Evolutionary conservation across 2,888 invertebrate species (phyloP).

Genomic region (Perdita meconis): DNA sequence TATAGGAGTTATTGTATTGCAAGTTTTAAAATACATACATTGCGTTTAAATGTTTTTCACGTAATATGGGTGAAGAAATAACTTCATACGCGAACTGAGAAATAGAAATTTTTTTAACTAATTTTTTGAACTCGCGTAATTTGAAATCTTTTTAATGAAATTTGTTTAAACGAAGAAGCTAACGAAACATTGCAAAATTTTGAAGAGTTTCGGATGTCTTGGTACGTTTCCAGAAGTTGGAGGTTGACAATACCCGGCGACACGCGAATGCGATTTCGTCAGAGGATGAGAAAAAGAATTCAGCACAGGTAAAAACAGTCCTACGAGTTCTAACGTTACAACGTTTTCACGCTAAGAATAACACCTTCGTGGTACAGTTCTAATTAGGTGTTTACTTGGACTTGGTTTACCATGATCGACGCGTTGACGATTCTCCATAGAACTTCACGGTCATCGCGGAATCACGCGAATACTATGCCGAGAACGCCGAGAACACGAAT

Average conservation of each 20-base stretch:
- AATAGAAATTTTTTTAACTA: too few species aligned
- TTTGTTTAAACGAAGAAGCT: too few species aligned
- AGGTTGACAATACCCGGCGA: conserved; percentile 46
- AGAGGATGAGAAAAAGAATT: conserved; percentile 28
- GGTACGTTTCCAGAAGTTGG: conserved; percentile 13
- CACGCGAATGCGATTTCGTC: conserved; percentile 3
- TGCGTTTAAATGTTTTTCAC: not conserved
- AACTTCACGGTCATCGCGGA: not conserved
- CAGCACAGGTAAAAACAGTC: conserved; percentile 40
- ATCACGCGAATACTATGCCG: not conserved
- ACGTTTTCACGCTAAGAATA: conserved; percentile 60
- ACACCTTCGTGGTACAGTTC: conserved; percentile 40
- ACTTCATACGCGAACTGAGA: not conserved
- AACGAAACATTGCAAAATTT: not conserved
- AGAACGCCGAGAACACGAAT: conserved; percentile 59
- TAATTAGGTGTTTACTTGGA: conserved; percentile 36
- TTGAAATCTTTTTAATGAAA: too few species aligned
- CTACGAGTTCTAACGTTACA: conserved; percentile 40
- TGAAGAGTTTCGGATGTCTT: not conserved
- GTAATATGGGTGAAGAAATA: not conserved
- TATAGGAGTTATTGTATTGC: not conserved
- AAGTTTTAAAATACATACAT: not conserved
- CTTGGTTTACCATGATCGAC: conserved; percentile 12
- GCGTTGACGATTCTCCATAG: conserved; percentile 18
- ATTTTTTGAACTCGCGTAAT: too few species aligned